Percentiles rank a stretch among this genome's conserved stretches.
Conservation (phyloP, 2,888 invertebrate species). For the Xestia sexstrigata region DNA sequence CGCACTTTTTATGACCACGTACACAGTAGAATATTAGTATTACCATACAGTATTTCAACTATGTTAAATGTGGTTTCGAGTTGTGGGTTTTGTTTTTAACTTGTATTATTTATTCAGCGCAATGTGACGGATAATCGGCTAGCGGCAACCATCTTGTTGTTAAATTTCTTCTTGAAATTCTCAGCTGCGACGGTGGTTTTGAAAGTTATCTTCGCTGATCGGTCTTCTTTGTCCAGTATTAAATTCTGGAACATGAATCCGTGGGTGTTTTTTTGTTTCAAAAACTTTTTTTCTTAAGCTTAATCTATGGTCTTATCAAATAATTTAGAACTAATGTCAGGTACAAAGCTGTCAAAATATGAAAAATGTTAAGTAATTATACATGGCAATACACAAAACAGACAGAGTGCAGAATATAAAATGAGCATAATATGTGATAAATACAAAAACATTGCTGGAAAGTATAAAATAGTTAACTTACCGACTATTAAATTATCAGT, state of each 20-base stretch:
- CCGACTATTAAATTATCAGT: slow-evolving; percentile 1
- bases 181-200: slow-evolving; percentile 82
- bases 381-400: slow-evolving; percentile 40
- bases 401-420: background rate
- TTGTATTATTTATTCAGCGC: slow-evolving; percentile 56
- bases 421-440: background rate
- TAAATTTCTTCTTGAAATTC: slow-evolving; percentile 85
- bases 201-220: slow-evolving; percentile 85
- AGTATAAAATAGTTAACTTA: slow-evolving; percentile 16
- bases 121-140: slow-evolving; percentile 83
- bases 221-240: slow-evolving; percentile 84
- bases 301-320: background rate
- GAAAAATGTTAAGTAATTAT: slow-evolving; percentile 73
- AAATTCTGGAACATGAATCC: slow-evolving; percentile 86
- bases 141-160: slow-evolving; percentile 89
- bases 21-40: background rate
- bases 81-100: too few species aligned
- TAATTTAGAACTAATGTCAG: slow-evolving; percentile 18
- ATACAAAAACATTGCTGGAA: background rate
- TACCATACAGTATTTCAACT: background rate
- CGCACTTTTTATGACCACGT: background rate
- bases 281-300: slow-evolving; percentile 17
- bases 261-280: slow-evolving; percentile 59
- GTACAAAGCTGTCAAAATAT: slow-evolving; percentile 55
- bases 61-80: background rate